Base-by-base conservation (phyloP, 2,888 invertebrate species). In the Taenaris catops region DNA sequence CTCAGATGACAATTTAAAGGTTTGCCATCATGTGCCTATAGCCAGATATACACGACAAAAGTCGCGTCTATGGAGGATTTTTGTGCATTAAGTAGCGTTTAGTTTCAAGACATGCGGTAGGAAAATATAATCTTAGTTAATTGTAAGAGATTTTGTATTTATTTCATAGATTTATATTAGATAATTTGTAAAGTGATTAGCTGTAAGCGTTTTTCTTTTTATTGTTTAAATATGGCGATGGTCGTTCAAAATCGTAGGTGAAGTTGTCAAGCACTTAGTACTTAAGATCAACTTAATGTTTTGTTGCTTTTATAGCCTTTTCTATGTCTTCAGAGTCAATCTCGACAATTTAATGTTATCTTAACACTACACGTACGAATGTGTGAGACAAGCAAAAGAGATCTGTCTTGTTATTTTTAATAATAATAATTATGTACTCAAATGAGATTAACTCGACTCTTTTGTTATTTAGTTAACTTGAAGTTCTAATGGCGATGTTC, bases 101-200 rank as follows among this genome's bases (percentile, higher is more conserved):
- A 81, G 76, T 83, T 80, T 61, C 74, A 76, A 83, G 80, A 81
- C 81, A 81, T 73, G 79, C 78, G 65, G 67, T 83, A 84, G 81
- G 59, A 65, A 81, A 81, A 76, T 84, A 80, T 83, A 83, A 80
- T 81, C 69, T 68, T 81, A 79, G 80, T 78, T 80, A 81, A 80
- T 73, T 70, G 56, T 58, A 63, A 60, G 52, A 83, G 81, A 80
- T 79, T 83, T 86, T 84, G 86, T 86, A 86, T 86, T 86, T 86
- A 86, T 86, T 86, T 76, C 58, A 80, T 84, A 84, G 83, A 81
- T 67, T 79, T 84, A 83, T 84, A 83, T 76, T 86, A 84, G 86
- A 67, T 83, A 83, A 80, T 73, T 83, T 86, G 86, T 86, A 86
- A 81, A 84, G 79, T 80, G 73, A 69, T 53, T 86, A 86, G 79